phyloP scores from a whole-genome alignment of 1,140 invertebrate species.

The Archivesica marissinica region DNA sequence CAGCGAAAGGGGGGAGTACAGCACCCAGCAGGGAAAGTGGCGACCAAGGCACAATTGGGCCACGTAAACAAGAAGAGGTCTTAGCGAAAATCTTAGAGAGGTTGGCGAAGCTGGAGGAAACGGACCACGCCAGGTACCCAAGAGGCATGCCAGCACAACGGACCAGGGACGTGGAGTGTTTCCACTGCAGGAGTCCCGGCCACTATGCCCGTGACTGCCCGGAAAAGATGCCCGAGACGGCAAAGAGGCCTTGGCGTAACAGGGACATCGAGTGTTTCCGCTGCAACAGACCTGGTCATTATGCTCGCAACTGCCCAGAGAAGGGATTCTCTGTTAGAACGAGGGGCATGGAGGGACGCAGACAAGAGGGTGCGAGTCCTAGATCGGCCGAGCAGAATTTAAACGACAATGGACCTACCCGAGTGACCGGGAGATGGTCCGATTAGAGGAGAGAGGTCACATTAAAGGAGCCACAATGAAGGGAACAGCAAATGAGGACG shows the following conservation, averaged over 20 bases:
- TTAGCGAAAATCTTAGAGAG: background rate
- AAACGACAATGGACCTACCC: conserved; percentile 31
- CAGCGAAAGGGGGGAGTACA: background rate
- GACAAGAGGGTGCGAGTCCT: background rate
- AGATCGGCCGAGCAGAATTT: no score
- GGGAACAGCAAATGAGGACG: background rate
- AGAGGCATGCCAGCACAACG: background rate
- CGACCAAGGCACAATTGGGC: no score
- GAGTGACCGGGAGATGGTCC: conserved; percentile 7
- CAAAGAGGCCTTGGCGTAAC: no score
- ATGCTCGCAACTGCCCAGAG: conserved; percentile 1
- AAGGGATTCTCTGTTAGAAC: background rate
- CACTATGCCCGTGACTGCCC: conserved; percentile 20
- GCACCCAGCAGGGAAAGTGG: background rate
- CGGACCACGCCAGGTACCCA: background rate
- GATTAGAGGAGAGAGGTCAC: background rate
- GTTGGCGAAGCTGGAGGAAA: background rate
- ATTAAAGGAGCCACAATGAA: background rate
- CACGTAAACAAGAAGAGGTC: background rate
- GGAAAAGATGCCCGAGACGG: background rate
- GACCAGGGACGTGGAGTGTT: background rate
- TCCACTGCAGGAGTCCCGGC: background rate
- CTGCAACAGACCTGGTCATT: background rate
- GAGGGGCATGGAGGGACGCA: background rate
- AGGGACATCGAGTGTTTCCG: background rate